Evolutionary conservation across 2,888 invertebrate species (phyloP).

Genomic region (Callosobruchus maculatus): DNA sequence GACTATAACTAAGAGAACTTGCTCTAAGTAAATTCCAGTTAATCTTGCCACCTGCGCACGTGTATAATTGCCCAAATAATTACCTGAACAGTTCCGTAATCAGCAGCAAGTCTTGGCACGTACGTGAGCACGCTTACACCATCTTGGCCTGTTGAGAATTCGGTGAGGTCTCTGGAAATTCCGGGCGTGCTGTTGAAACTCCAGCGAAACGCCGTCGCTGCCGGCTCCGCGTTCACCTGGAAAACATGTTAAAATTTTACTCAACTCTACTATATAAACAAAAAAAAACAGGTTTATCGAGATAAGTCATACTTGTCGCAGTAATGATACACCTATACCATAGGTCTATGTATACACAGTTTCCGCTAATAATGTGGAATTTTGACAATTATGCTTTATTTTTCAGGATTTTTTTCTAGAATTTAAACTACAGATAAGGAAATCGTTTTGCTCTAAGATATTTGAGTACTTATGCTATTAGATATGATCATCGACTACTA

Average conservation of each 20-base stretch:
- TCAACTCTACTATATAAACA: too few species aligned
- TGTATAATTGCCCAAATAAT: background rate
- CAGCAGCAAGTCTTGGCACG: constrained; percentile 57
- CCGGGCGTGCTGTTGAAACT: constrained; percentile 65
- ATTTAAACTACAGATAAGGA: too few species aligned
- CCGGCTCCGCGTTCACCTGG: constrained; percentile 73
- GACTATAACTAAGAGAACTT: background rate
- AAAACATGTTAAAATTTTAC: background rate
- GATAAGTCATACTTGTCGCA: too few species aligned
- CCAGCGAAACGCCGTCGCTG: constrained; percentile 60
- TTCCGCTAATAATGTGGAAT: too few species aligned
- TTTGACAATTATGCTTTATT: too few species aligned
- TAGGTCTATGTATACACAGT: too few species aligned
- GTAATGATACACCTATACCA: too few species aligned
- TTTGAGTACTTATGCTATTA: too few species aligned
- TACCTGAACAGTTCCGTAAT: constrained; percentile 68
- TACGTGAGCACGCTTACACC: constrained; percentile 49
- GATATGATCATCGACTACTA: too few species aligned
- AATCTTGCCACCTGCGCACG: background rate
- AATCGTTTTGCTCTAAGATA: too few species aligned
- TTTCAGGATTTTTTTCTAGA: too few species aligned
- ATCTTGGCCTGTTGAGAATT: constrained; percentile 45
- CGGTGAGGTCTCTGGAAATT: constrained; percentile 45
- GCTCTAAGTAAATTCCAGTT: background rate
- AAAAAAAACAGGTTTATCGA: too few species aligned